Evolutionary conservation across 37 sponge, comb jelly and placozoan genomes (phyloP), one percentile per base, ranked within the genome.

Genomic region (Lycopodina hypogea): DNA sequence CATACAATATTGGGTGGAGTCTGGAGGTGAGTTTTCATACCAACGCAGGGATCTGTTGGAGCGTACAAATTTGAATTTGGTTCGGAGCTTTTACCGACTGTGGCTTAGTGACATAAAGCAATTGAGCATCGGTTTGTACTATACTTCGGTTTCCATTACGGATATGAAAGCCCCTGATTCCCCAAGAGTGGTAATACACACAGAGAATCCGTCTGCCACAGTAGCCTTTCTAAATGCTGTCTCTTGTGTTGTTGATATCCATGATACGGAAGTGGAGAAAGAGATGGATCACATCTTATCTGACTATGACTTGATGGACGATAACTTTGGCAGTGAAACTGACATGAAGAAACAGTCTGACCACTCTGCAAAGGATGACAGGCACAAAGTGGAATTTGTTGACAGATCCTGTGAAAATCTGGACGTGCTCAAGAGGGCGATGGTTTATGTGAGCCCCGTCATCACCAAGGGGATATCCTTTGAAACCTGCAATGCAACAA

Each of bases 61-160:
- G 41, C 51, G 53, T 52, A 32, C 72, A 26, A 41, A 77, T 48
- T 32, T 40, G 21, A 26, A 37, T 17, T 45, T 71, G 14, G 29
- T 40, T 0, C 64, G 72, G 11, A 82, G 88, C 69, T 88, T 88
- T 58, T 73, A 78, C n/a, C 78, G 83, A 3, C 29, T 88, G 35
- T 78, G 83, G 79, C 52, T 88, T 18, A 77, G 29, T 2, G 83
- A 88, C 34, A 45, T 88, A 17, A 78, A 72, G 37, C 78, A 78
- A n/a, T 61, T 88, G 29, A 72, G 24, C 4, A 61, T 88, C 12
- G 79, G 79, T n/a, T 56, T 81, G 28, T 78, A 82, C 39, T 72
- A 82, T 38, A 51, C 78, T 1, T 88, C 68, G 2, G 39, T 83
- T 0, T 37, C 42, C 30, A 59, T 76, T 21, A 76, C 76, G 6